A percentile compares a stretch with the other conserved stretches of the same genome.
Conservation (phyloP, 2,113 vertebrate genomes). For the Seriola aureovittata region DNA sequence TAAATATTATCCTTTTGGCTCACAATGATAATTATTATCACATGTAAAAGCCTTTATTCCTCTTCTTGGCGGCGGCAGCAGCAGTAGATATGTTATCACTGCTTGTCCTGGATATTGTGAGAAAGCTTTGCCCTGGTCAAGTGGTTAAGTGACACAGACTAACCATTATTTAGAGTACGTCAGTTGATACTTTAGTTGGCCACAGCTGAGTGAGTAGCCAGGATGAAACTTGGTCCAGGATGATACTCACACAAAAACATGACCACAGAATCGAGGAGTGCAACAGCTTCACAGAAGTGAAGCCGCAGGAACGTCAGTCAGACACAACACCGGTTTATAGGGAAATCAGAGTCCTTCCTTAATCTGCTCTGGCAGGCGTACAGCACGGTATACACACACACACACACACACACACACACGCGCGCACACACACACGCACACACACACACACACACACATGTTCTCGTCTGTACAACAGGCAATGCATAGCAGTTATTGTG, state of each 20-base stretch:
- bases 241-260: slow-evolving; percentile 16
- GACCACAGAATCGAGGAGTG: slow-evolving; percentile 51
- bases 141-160: slow-evolving; percentile 23
- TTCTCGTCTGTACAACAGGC: not conserved
- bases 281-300: slow-evolving; percentile 32
- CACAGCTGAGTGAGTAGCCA: slow-evolving; percentile 32
- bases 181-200: slow-evolving; percentile 7
- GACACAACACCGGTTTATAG: slow-evolving; percentile 1
- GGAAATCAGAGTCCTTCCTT: slow-evolving; percentile 27
- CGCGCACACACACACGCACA: not conserved
- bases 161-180: not conserved
- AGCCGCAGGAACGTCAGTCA: slow-evolving; percentile 37
- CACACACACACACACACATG: not conserved
- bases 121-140: not conserved
- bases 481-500: slow-evolving; percentile 46
- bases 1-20: not conserved
- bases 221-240: slow-evolving; percentile 5
- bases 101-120: not conserved
- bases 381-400: not conserved
- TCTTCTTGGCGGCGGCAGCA: not conserved
- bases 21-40: not conserved
- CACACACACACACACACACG: too few species aligned
- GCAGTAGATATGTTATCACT: not conserved
- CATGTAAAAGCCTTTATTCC: not conserved
- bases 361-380: slow-evolving; percentile 18